These are phyloP conservation scores for Tokudaia muenninki DNA, from an alignment of 2,797 vertebrate species.

Conservation along the genomic window DNA sequence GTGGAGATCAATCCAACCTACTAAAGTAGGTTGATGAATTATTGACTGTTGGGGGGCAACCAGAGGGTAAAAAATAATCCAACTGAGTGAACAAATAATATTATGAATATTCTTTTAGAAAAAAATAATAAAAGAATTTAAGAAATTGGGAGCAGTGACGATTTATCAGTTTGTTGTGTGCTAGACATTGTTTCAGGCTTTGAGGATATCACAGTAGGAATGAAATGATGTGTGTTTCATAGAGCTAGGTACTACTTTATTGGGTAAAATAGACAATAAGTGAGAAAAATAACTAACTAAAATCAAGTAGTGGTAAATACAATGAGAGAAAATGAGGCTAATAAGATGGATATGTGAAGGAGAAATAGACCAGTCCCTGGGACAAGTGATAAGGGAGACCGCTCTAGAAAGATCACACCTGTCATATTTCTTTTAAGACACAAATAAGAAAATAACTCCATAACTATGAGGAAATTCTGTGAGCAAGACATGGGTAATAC, in stretches of 20 bases:
- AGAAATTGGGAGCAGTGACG: neutral
- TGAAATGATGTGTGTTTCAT: neutral
- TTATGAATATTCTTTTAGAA: conserved; percentile 51
- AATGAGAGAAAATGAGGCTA: neutral
- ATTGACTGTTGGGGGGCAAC: conserved; percentile 37
- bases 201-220: neutral
- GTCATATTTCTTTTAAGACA: neutral
- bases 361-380: neutral
- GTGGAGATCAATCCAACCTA: conserved; percentile 69
- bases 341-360: neutral
- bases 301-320: neutral
- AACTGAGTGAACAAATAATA: conserved; percentile 57
- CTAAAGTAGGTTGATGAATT: conserved; percentile 64
- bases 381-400: neutral
- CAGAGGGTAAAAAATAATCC: conserved; percentile 44
- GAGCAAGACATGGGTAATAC: neutral
- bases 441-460: neutral
- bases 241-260: neutral
- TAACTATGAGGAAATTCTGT: neutral
- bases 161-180: neutral
- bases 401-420: neutral
- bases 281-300: conserved; percentile 33
- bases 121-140: conserved; percentile 41
- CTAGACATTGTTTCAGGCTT: neutral
- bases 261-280: neutral